These are phyloP conservation scores for Embiotoca jacksoni DNA, from an alignment of 2,113 vertebrate genomes.

Conservation along the genomic window DNA sequence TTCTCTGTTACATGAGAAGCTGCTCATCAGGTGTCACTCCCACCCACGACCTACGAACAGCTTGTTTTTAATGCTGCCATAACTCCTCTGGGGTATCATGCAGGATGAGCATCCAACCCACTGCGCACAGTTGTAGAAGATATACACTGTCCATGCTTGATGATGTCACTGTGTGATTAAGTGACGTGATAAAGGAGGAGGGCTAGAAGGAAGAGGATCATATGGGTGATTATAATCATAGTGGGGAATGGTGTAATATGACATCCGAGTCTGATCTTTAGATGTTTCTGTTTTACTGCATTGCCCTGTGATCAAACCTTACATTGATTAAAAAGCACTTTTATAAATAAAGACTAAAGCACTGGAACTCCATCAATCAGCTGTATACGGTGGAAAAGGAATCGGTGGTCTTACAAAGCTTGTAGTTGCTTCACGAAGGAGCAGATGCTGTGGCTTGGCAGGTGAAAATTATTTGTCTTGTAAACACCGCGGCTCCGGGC, in stretches of 20 bases:
- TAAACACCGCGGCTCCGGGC: constrained; percentile 27
- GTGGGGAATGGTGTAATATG: constrained; percentile 13
- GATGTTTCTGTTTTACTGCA: neutral
- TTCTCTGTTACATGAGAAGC: constrained; percentile 5
- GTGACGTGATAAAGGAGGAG: constrained; percentile 3
- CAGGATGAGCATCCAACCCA: neutral
- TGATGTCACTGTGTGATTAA: constrained; percentile 30
- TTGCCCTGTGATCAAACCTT: neutral
- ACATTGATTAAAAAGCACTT: neutral
- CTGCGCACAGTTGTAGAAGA: constrained; percentile 23
- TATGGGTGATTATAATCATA: constrained; percentile 9
- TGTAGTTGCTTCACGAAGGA: constrained; percentile 3
- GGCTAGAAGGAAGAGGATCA: neutral
- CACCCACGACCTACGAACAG: neutral
- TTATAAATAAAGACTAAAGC: neutral
- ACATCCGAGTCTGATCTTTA: neutral
- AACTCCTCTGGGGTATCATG: constrained; percentile 4
- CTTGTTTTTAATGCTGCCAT: constrained; percentile 6
- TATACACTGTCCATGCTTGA: neutral
- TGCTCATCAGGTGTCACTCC: constrained; percentile 19
- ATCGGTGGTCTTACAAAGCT: too few species aligned
- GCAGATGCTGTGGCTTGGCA: constrained; percentile 26
- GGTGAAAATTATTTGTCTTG: constrained; percentile 31
- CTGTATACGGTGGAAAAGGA: neutral
- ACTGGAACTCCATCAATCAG: neutral